Evolutionary conservation across 2,888 invertebrate genomes (phyloP).

Genomic region (Drosophila histrio): DNA sequence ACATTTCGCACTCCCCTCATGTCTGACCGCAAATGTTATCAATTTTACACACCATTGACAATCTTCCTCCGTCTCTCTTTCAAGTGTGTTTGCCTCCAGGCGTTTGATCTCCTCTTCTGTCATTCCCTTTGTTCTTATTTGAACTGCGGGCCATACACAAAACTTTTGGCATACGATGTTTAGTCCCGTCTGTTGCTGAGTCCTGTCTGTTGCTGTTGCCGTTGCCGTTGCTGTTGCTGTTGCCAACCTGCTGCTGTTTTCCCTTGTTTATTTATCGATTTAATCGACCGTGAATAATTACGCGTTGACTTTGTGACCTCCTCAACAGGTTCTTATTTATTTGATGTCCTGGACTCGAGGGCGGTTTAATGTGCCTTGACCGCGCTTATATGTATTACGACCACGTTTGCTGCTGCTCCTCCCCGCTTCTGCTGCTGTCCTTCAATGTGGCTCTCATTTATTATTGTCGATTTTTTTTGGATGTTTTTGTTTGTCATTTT

Average conservation of each 20-base stretch:
- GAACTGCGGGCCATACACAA: constrained; percentile 4
- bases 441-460: constrained; percentile 18
- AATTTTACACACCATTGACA: constrained; percentile 55
- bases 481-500: constrained; percentile 25
- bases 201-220: too few relatives aligned
- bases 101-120: constrained; percentile 26
- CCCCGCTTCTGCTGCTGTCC: not conserved
- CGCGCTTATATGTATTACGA: constrained; percentile 9
- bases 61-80: constrained; percentile 9
- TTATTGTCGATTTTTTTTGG: constrained; percentile 34
- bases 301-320: constrained; percentile 35
- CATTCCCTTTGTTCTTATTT: constrained; percentile 17
- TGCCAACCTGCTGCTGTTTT: constrained; percentile 9
- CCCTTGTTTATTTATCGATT: constrained; percentile 58
- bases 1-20: not conserved
- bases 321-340: constrained; percentile 31
- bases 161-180: constrained; percentile 15
- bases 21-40: constrained; percentile 29
- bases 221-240: too few relatives aligned
- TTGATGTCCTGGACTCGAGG: constrained; percentile 16
- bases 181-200: not conserved
- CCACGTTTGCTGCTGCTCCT: not conserved
- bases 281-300: constrained; percentile 68
- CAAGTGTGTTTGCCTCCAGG: not conserved
- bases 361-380: constrained; percentile 10